Evolutionary conservation across 2,888 invertebrate species (phyloP), one percentile per base, ranked within the genome.

Genomic region (Drosophila infuscata): DNA sequence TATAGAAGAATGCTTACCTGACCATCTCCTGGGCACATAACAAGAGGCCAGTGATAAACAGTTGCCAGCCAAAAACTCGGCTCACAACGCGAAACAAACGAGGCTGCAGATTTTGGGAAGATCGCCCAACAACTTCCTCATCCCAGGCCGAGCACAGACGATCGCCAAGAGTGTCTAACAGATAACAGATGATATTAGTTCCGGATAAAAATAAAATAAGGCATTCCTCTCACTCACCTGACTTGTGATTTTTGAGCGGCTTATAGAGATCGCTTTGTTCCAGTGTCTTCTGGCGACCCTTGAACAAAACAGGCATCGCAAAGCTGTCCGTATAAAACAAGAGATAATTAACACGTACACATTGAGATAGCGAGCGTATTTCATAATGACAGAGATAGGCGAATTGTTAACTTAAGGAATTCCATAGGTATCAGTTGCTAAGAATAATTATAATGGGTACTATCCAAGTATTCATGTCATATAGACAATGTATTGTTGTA

Each of bases 211-310:
- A 20, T 3, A 6, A 11, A 43, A 1, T 20, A 2, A 11, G 11
- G 6, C 2, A 12, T 3, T 4, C 29, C 15, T 25, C 25, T 20
- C 11, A 58, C 83, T 89, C 81, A 93, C 93, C 92, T 15, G 97
- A 97, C 87, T 95, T 94, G 92, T 97, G 97, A 29, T 94, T 94
- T 46, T 93, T 94, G 48, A 96, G 94, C 0, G 97, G 95, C 80
- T 95, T 95, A 89, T 96, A 96, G 41, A 98, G 93, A 93, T 98
- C 98, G 43, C 95, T 94, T 53, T 95, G 94, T 75, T 96, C 96
- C 66, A 98, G 92, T 53, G 96, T 95, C 85, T 96, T 95, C 66
- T 94, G 94, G 81, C 95, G 95, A 0, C 97, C 98, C 90, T 95
- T 95, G 82, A 95, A 95, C 93, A 97, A 97, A 80, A 97, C 93